A percentile compares a stretch with the other conserved stretches of the same genome.
These are phyloP conservation scores for Seriola rivoliana DNA, from an alignment of 2,113 vertebrate genomes.

Conservation along the genomic window DNA sequence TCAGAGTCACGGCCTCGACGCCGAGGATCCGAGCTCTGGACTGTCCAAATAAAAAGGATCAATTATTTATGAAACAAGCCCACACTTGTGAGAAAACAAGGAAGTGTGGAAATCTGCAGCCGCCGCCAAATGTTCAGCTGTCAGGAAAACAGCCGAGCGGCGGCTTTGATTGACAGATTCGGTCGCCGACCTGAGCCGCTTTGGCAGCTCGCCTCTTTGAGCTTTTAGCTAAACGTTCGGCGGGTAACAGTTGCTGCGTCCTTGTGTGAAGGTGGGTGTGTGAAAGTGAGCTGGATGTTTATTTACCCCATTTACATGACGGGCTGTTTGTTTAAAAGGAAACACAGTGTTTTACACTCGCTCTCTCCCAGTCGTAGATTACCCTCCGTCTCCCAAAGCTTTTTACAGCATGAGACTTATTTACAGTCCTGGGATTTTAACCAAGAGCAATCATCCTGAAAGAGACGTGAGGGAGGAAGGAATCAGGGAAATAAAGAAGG, in stretches of 20 bases:
- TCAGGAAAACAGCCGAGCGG: not conserved
- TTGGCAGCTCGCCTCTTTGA: constrained; percentile 31
- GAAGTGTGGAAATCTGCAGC: constrained; percentile 36
- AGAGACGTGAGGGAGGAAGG: not conserved
- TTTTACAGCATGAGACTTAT: constrained; percentile 30
- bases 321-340: constrained; percentile 30
- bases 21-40: not conserved
- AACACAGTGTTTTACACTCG: not conserved
- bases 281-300: constrained; percentile 20
- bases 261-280: constrained; percentile 40
- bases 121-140: constrained; percentile 38
- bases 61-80: constrained; percentile 28
- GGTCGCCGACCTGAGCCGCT: not conserved
- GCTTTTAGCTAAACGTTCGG: constrained; percentile 46
- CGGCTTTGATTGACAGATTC: constrained; percentile 34
- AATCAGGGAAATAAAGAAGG: not conserved
- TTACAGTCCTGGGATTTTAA: constrained; percentile 19
- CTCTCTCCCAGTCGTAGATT: constrained; percentile 7
- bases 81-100: constrained; percentile 29
- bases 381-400: constrained; percentile 3
- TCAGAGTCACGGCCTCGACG: not conserved
- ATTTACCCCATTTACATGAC: constrained; percentile 32
- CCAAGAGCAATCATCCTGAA: constrained; percentile 4
- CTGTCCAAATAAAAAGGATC: not conserved
- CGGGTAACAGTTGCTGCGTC: constrained; percentile 6